A percentile compares a stretch with the other conserved stretches of the same genome.
Conservation (phyloP, 1,140 invertebrate species). For the Aphelinus atriplicis region DNA sequence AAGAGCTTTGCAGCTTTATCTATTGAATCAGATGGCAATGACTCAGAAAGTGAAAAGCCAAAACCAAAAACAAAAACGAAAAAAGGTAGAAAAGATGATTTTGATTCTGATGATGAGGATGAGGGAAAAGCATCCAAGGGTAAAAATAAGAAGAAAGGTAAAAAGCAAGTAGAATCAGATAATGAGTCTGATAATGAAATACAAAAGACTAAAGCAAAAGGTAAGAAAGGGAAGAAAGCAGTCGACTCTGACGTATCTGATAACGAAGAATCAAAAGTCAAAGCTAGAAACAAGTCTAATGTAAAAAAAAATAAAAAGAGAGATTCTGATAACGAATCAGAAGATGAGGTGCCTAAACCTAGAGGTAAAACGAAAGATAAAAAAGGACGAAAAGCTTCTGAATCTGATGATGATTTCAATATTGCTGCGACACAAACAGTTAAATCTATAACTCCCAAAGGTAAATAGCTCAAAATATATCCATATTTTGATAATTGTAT, state of each 20-base stretch:
- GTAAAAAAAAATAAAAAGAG: slow-evolving; percentile 67
- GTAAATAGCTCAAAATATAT: slow-evolving; percentile 8
- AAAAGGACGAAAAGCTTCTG: slow-evolving; percentile 57
- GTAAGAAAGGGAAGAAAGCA: slow-evolving; percentile 56
- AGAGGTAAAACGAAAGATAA: slow-evolving; percentile 66
- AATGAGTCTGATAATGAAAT: slow-evolving; percentile 45
- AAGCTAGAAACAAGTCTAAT: slow-evolving; percentile 60
- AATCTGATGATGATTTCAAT: slow-evolving; percentile 44
- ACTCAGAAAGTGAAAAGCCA: slow-evolving; percentile 50
- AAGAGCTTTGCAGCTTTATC: slow-evolving; percentile 44
- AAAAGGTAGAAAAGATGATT: slow-evolving; percentile 55
- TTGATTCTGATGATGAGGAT: slow-evolving; percentile 57
- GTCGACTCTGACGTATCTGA: slow-evolving; percentile 61
- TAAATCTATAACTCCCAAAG: slow-evolving; percentile 39
- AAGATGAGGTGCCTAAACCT: slow-evolving; percentile 64
- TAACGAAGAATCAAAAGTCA: slow-evolving; percentile 55
- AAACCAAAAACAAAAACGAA: slow-evolving; percentile 49
- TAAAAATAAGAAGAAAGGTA: slow-evolving; percentile 55
- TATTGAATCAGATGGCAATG: slow-evolving; percentile 48
- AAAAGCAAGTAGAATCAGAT: slow-evolving; percentile 36
- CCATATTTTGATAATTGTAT: not conserved
- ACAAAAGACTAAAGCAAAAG: slow-evolving; percentile 43
- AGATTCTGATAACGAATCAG: slow-evolving; percentile 46
- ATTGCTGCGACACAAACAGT: slow-evolving; percentile 36
- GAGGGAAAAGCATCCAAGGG: slow-evolving; percentile 46